Base-by-base conservation (phyloP, 2,797 vertebrate species). In the Danio albolineatus region DNA sequence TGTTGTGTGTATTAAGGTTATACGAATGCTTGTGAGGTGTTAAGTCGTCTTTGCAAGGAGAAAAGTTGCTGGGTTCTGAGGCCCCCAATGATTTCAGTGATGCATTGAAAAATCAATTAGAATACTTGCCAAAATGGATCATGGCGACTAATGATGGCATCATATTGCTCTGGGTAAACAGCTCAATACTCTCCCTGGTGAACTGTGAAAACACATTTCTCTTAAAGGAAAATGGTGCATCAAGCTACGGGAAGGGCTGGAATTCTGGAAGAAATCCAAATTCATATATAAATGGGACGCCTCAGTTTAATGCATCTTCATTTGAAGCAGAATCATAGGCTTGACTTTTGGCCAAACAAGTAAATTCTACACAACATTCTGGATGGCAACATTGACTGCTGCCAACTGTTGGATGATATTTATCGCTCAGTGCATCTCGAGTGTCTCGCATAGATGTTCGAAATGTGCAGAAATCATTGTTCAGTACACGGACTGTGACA, bases 61-160 rank as follows among this genome's bases (percentile, higher is more conserved):
- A 77, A 80, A 81, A 81, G 66, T 78, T 51, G 76, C 75, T 73
- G 51, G 57, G 73, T 72, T 70, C 19, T 65, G 65, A 78, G 76
- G 62, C 76, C 48, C 39, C 70, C 75, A 75, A 71, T 60, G 56
- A 70, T 78, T 79, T 84, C 82, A 72, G 77, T 78, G 82, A 82
- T 78, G 78, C 77, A 75, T 78, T 51, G 65, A 80, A 86, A 84
- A 84, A 84, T 86, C 85, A 80, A 82, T 86, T 82, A 80, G 65
- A 84, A 67, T 75, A 80, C 83, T 75, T 75, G 80, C 85, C 73
- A 82, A 86, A 84, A 84, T 80, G 74, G 80, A 86, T 84, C 78
- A 54, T 79, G 53, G 36, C 57, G 36, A 82, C 70, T 86, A 82
- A 86, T 86, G 82, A 86, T 78, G 85, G 80, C 80, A 84, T 82